These are phyloP conservation scores for Dendropsophus ebraccatus DNA, from an alignment of 2,113 vertebrate species.

Conservation along the genomic window DNA sequence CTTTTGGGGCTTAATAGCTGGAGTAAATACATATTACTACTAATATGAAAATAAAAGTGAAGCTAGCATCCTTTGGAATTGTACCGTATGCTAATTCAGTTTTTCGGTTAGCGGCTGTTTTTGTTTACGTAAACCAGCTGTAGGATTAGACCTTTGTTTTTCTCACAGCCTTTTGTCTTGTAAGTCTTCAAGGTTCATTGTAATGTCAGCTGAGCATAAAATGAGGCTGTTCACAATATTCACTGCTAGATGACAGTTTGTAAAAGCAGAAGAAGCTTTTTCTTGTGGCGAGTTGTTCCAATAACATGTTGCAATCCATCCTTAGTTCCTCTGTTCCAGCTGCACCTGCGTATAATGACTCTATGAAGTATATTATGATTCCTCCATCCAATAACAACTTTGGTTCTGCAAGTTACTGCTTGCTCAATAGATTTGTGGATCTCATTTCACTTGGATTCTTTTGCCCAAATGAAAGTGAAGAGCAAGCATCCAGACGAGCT, in stretches of 20 bases:
- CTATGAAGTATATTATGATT: background rate
- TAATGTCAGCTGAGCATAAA: constrained; percentile 12
- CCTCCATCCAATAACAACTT: background rate
- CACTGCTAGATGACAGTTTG: constrained; percentile 33
- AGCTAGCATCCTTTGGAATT: background rate
- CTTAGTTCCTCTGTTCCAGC: constrained; percentile 21
- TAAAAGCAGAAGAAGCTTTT: constrained; percentile 49
- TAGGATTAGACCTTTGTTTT: background rate
- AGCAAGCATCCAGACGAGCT: background rate
- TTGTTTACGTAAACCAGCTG: background rate
- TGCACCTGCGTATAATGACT: constrained; percentile 34
- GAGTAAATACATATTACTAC: too few relatives aligned
- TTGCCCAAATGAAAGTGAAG: background rate
- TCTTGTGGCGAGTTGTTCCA: constrained; percentile 39
- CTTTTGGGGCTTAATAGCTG: too few relatives aligned
- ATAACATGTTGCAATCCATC: constrained; percentile 37
- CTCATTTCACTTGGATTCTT: background rate
- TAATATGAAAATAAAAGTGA: background rate
- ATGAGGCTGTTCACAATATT: constrained; percentile 32
- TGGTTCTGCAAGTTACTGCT: background rate
- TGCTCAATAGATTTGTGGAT: background rate
- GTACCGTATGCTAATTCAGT: background rate
- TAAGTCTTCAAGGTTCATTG: background rate
- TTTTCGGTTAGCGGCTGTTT: background rate
- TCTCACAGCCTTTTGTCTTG: background rate